These are phyloP conservation scores for Hermatobates lingyangjiaoensis DNA, from an alignment of 1,140 invertebrate species.

Conservation along the genomic window DNA sequence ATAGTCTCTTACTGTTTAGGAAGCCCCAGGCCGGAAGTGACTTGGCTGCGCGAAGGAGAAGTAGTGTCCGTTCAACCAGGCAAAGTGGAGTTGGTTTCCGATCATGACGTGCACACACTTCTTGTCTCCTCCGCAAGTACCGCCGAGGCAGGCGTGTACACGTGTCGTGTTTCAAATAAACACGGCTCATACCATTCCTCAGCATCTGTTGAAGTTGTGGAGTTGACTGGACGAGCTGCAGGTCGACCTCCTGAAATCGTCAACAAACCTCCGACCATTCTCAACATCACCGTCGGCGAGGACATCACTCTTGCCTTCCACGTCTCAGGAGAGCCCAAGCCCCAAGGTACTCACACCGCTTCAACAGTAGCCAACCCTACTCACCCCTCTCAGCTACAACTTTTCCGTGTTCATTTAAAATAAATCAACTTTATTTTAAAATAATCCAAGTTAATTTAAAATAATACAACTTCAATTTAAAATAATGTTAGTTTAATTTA, in stretches of 20 bases:
- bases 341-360: constrained; percentile 51
- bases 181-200: constrained; percentile 55
- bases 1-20: no score
- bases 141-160: constrained; percentile 74
- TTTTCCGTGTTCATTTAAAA: no score
- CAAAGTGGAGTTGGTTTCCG: constrained; percentile 46
- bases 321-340: constrained; percentile 57
- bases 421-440: no score
- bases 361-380: neutral
- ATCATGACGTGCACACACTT: constrained; percentile 68
- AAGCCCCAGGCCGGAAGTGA: constrained; percentile 35
- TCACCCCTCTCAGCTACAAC: neutral
- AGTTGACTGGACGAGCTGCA: constrained; percentile 22
- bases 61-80: constrained; percentile 34
- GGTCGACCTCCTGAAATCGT: constrained; percentile 59
- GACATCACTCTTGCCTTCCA: constrained; percentile 62
- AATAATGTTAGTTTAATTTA: no score
- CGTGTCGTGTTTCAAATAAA: constrained; percentile 57
- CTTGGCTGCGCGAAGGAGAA: constrained; percentile 45
- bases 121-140: constrained; percentile 54
- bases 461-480: no score
- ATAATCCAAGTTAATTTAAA: no score
- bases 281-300: constrained; percentile 52
- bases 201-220: constrained; percentile 43
- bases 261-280: constrained; percentile 50